Conservation (phyloP, 2,113 vertebrate genomes). For the Scatophagus argus region DNA sequence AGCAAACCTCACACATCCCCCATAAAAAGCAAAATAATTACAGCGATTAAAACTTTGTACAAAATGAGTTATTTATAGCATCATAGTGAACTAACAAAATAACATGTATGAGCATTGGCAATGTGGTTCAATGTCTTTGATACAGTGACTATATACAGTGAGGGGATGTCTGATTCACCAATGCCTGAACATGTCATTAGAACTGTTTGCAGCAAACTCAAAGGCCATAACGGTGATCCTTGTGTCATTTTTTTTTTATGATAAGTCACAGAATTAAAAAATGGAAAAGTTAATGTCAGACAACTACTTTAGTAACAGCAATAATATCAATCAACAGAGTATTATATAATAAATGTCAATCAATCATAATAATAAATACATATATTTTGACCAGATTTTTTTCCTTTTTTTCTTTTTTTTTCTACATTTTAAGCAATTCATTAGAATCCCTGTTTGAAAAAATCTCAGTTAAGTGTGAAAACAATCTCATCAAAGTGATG, state of each 20-base stretch:
- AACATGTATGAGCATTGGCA: constrained; percentile 79
- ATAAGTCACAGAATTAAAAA: constrained; percentile 71
- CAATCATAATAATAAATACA: constrained; percentile 81
- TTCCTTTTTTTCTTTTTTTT: constrained; percentile 20
- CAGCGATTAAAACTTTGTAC: constrained; percentile 81
- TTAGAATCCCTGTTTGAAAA: constrained; percentile 73
- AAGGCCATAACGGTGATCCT: constrained; percentile 87
- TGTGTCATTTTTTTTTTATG: constrained; percentile 75
- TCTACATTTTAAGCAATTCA: constrained; percentile 57
- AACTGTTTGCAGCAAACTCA: constrained; percentile 84
- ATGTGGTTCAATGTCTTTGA: constrained; percentile 74
- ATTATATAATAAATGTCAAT: constrained; percentile 76
- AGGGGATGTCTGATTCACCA: constrained; percentile 77
- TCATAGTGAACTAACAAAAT: constrained; percentile 75
- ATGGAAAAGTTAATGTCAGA: constrained; percentile 74
- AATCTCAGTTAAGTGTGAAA: constrained; percentile 60
- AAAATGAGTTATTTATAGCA: constrained; percentile 82
- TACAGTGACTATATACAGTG: constrained; percentile 77
- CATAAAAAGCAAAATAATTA: constrained; percentile 82
- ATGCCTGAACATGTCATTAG: constrained; percentile 77
- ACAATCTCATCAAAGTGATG: constrained; percentile 58
- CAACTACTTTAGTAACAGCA: constrained; percentile 77
- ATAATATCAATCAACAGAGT: constrained; percentile 80
- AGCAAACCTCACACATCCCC: constrained; percentile 79
- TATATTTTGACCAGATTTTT: constrained; percentile 63